These are phyloP conservation scores for Apoderus coryli DNA, from an alignment of 2,888 invertebrate species.

Conservation along the genomic window DNA sequence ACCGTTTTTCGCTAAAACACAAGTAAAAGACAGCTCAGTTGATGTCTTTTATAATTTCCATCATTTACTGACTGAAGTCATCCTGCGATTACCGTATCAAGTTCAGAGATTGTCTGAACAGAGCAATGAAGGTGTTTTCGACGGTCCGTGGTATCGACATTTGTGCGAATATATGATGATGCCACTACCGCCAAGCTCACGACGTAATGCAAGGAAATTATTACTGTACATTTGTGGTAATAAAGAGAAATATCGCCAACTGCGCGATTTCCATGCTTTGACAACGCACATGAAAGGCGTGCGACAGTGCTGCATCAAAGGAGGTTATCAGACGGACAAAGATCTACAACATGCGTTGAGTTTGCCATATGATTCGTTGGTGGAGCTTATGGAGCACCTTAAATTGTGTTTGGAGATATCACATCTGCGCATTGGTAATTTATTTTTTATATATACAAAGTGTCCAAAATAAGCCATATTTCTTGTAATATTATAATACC, in stretches of 20 bases:
- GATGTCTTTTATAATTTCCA: slow-evolving; percentile 92
- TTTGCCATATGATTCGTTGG: slow-evolving; percentile 79
- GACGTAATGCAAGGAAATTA: slow-evolving; percentile 85
- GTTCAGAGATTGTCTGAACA: slow-evolving; percentile 64
- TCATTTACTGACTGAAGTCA: slow-evolving; percentile 90
- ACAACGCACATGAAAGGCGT: slow-evolving; percentile 69
- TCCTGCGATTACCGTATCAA: slow-evolving; percentile 85
- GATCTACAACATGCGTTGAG: slow-evolving; percentile 36
- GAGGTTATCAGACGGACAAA: slow-evolving; percentile 35
- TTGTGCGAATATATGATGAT: slow-evolving; percentile 75
- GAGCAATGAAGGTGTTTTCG: slow-evolving; percentile 36
- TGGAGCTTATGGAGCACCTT: slow-evolving; percentile 85
- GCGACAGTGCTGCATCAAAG: slow-evolving; percentile 39
- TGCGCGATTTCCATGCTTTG: slow-evolving; percentile 85
- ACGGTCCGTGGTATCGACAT: slow-evolving; percentile 59
- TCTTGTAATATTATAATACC: no score
- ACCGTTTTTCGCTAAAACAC: slow-evolving; percentile 85
- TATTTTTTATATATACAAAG: no score
- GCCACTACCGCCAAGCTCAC: slow-evolving; percentile 72
- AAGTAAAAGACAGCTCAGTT: slow-evolving; percentile 78
- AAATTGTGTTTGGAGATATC: slow-evolving; percentile 91
- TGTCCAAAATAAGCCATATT: no score
- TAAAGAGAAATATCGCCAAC: slow-evolving; percentile 87
- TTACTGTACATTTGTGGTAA: slow-evolving; percentile 86
- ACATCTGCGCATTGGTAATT: slow-evolving; percentile 68